Evolutionary conservation across 1,140 invertebrate species (phyloP).

Genomic region (Drosophila littoralis): DNA sequence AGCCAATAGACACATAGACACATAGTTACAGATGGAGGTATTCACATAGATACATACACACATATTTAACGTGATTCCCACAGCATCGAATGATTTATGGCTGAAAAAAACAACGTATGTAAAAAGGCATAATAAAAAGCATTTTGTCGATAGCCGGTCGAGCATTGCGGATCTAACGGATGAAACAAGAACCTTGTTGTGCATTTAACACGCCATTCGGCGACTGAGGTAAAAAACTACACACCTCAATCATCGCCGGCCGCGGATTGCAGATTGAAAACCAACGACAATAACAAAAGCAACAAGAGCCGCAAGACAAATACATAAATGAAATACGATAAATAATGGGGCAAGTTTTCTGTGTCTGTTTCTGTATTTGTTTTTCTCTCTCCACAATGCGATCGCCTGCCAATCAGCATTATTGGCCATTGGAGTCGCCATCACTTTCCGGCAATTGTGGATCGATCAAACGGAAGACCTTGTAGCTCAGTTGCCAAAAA

Average conservation of each 20-base stretch:
- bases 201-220: slow-evolving; percentile 73
- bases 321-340: slow-evolving; percentile 70
- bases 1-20: slow-evolving; percentile 32
- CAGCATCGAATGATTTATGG: slow-evolving; percentile 80
- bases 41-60: slow-evolving; percentile 21
- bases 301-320: slow-evolving; percentile 51
- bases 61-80: slow-evolving; percentile 63
- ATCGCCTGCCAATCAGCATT: slow-evolving; percentile 58
- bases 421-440: slow-evolving; percentile 45
- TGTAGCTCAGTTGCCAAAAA: slow-evolving; percentile 56
- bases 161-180: slow-evolving; percentile 80
- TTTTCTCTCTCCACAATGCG: slow-evolving; percentile 1
- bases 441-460: slow-evolving; percentile 74
- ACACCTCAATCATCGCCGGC: slow-evolving; percentile 41
- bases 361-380: slow-evolving; percentile 31
- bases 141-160: slow-evolving; percentile 53
- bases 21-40: slow-evolving; percentile 53
- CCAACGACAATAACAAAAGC: slow-evolving; percentile 13
- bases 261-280: slow-evolving; percentile 15
- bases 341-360: slow-evolving; percentile 77
- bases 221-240: slow-evolving; percentile 27
- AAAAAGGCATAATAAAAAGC: slow-evolving; percentile 63
- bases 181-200: slow-evolving; percentile 81
- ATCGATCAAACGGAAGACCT: slow-evolving; percentile 71
- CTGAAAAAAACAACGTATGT: slow-evolving; percentile 56